A percentile compares a stretch with the other conserved stretches of the same genome.
Conservation (phyloP, 2,113 vertebrate genomes). For the Actenoides hombroni region DNA sequence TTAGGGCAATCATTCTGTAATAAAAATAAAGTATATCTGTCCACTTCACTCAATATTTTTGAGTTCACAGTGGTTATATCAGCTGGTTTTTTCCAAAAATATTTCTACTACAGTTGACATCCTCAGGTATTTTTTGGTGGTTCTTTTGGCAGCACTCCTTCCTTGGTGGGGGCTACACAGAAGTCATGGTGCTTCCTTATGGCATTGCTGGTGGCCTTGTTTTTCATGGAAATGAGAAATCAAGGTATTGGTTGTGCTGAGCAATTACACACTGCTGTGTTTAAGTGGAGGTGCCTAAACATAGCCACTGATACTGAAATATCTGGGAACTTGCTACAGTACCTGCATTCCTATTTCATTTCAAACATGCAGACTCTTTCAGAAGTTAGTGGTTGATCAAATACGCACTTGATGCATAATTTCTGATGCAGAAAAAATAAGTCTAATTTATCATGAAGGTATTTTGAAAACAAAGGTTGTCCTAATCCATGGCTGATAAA, state of each 20-base stretch:
- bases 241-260: neutral
- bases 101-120: neutral
- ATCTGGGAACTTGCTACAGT: neutral
- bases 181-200: neutral
- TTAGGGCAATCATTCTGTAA: neutral
- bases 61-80: neutral
- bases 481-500: neutral
- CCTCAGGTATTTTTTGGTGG: neutral
- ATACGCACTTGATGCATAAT: neutral
- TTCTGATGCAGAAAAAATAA: neutral
- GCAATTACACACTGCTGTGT: rapidly evolving
- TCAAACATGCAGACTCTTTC: neutral
- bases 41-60: neutral
- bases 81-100: neutral
- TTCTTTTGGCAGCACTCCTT: neutral
- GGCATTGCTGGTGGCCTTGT: neutral
- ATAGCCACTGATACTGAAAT: neutral
- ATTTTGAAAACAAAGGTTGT: neutral
- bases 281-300: neutral
- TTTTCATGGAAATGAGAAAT: neutral
- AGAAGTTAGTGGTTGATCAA: neutral
- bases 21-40: neutral
- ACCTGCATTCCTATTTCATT: neutral
- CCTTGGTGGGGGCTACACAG: neutral
- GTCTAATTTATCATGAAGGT: neutral